These are phyloP conservation scores for Mycetomoellerius zeteki DNA, from an alignment of 1,140 invertebrate genomes.

Conservation along the genomic window DNA sequence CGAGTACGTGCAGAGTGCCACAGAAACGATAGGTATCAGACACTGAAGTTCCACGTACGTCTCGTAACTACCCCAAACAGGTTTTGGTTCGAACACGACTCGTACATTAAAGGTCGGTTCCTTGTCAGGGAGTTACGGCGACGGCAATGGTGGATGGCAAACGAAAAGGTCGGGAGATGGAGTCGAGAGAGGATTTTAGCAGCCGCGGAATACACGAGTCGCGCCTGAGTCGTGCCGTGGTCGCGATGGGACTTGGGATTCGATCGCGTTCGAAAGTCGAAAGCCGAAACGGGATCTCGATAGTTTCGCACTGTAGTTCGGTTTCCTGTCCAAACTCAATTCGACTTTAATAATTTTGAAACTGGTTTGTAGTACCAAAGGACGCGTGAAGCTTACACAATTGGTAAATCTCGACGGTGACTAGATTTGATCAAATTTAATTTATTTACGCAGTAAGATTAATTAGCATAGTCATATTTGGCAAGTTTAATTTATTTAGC, in stretches of 20 bases:
- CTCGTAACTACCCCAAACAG: constrained; percentile 82
- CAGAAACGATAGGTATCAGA: constrained; percentile 65
- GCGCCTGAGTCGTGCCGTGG: constrained; percentile 16
- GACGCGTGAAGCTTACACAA: neutral
- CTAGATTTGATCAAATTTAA: neutral
- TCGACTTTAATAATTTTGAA: constrained; percentile 54
- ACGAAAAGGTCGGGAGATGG: constrained; percentile 48
- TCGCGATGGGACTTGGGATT: constrained; percentile 55
- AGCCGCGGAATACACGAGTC: constrained; percentile 35
- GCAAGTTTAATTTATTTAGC: neutral
- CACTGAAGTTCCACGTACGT: constrained; percentile 71
- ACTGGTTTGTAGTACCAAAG: neutral
- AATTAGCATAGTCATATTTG: neutral
- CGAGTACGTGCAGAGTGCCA: constrained; percentile 53
- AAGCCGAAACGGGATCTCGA: constrained; percentile 45
- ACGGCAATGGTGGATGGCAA: constrained; percentile 9
- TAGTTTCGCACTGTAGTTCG: constrained; percentile 44
- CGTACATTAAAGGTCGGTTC: constrained; percentile 83
- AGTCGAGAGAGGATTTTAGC: constrained; percentile 62
- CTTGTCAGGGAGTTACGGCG: constrained; percentile 66
- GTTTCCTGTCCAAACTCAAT: constrained; percentile 50
- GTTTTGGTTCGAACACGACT: constrained; percentile 83
- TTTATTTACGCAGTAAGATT: neutral
- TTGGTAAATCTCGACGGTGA: neutral
- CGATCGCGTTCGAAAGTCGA: constrained; percentile 64